Percentiles rank a stretch among this genome's conserved stretches.
These are phyloP conservation scores for Heliconius nattereri DNA, from an alignment of 1,140 invertebrate genomes.

Conservation along the genomic window DNA sequence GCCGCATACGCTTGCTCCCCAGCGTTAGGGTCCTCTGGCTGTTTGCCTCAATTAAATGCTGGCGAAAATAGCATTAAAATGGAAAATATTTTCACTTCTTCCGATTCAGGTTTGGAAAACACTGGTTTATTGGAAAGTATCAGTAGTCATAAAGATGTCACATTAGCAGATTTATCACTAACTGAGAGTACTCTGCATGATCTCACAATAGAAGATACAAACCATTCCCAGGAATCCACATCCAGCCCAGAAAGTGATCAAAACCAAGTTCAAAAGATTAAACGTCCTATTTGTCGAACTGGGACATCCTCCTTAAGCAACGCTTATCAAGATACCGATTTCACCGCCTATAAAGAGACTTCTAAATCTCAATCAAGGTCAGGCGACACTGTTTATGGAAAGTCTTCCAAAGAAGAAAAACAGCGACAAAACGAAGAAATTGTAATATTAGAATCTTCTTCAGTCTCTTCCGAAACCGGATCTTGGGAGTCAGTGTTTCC, in stretches of 20 bases:
- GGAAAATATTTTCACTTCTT: constrained; percentile 69
- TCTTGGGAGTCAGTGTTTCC: constrained; percentile 84
- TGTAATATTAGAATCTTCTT: constrained; percentile 82
- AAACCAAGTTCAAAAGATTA: constrained; percentile 36
- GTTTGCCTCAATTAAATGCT: constrained; percentile 61
- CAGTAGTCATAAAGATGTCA: constrained; percentile 70
- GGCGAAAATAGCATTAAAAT: constrained; percentile 62
- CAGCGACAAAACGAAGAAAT: constrained; percentile 87
- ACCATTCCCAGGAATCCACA: constrained; percentile 40
- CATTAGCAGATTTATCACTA: constrained; percentile 66
- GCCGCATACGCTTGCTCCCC: constrained; percentile 67
- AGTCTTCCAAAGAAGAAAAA: constrained; percentile 85
- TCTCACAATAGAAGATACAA: constrained; percentile 56
- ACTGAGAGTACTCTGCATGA: constrained; percentile 67
- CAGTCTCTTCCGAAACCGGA: constrained; percentile 83
- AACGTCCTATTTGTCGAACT: constrained; percentile 25
- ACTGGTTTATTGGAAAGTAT: constrained; percentile 68
- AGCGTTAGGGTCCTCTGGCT: constrained; percentile 50
- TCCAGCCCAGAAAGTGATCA: constrained; percentile 34
- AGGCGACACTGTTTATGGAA: constrained; percentile 46
- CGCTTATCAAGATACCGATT: constrained; percentile 32
- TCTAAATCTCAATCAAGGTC: constrained; percentile 22
- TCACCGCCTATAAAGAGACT: not conserved
- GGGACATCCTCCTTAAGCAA: constrained; percentile 41
- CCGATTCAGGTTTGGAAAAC: constrained; percentile 73